Conservation (phyloP, 2,113 vertebrate species). For the Gymnarchus niloticus region DNA sequence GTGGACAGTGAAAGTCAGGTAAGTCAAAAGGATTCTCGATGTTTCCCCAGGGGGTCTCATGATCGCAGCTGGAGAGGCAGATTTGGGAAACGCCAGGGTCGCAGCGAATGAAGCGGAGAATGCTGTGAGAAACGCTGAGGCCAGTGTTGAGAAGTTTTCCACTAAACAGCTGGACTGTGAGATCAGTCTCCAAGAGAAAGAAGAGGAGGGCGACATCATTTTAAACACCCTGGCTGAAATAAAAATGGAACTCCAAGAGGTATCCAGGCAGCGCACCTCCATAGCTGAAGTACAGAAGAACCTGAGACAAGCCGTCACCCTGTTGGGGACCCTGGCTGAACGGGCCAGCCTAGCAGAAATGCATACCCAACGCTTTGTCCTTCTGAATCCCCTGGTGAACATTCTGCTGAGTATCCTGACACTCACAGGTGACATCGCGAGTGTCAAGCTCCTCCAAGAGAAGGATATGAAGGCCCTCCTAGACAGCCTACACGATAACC, state of each 20-base stretch:
- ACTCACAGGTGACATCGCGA: background rate
- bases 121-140: background rate
- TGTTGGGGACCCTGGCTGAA: constrained; percentile 12
- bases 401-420: constrained; percentile 6
- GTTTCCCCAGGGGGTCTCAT: constrained; percentile 10
- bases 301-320: background rate
- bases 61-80: background rate
- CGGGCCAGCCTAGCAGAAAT: background rate
- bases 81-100: background rate
- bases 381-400: constrained; percentile 2
- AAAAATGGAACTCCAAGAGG: background rate
- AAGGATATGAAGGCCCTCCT: background rate
- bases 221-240: background rate
- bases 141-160: background rate
- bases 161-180: background rate
- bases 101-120: background rate
- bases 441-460: background rate
- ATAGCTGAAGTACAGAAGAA: background rate
- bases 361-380: background rate
- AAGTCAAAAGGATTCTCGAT: background rate
- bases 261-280: background rate
- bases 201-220: background rate
- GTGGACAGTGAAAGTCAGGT: background rate
- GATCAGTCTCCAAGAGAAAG: background rate
- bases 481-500: background rate